A percentile compares a stretch with the other conserved stretches of the same genome.
phyloP scores from a whole-genome alignment of 2,888 invertebrate species.

The Heliconius aoede region DNA sequence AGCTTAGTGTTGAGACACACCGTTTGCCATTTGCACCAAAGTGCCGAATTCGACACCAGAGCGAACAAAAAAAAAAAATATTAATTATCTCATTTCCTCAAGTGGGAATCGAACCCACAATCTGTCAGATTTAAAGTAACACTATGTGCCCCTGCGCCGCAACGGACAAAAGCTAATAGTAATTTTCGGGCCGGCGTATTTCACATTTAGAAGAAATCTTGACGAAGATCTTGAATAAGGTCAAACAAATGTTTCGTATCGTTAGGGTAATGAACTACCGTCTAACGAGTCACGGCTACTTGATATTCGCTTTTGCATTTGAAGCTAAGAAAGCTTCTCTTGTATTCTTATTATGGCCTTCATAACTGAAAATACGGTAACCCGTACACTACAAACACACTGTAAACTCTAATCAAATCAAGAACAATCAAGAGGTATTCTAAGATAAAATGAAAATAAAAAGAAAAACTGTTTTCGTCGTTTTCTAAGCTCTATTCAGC shows the following conservation, averaged over 20 bases:
- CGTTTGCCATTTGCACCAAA: too few relatives aligned
- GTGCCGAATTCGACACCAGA: too few relatives aligned
- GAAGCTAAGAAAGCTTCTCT: conserved; percentile 19
- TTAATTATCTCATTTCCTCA: too few relatives aligned
- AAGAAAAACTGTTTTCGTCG: too few relatives aligned
- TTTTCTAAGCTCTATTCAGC: too few relatives aligned
- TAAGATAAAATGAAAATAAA: too few relatives aligned
- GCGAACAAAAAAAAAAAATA: too few relatives aligned
- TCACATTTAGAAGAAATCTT: conserved; percentile 20
- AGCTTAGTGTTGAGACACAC: too few relatives aligned
- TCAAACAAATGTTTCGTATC: conserved; percentile 34
- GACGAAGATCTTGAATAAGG: conserved; percentile 20
- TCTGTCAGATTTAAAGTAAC: neutral
- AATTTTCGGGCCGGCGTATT: neutral
- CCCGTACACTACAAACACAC: neutral
- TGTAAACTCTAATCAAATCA: neutral
- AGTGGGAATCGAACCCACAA: neutral
- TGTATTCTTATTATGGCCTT: conserved; percentile 15
- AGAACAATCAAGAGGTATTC: too few relatives aligned
- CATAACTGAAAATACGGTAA: neutral
- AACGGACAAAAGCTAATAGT: neutral
- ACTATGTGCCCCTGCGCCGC: neutral
- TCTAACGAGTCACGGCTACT: conserved; percentile 29
- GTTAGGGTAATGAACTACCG: conserved; percentile 21
- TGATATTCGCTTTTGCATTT: conserved; percentile 22